Evolutionary conservation across 1,140 invertebrate genomes (phyloP).

Genomic region (Melitaea cinxia): DNA sequence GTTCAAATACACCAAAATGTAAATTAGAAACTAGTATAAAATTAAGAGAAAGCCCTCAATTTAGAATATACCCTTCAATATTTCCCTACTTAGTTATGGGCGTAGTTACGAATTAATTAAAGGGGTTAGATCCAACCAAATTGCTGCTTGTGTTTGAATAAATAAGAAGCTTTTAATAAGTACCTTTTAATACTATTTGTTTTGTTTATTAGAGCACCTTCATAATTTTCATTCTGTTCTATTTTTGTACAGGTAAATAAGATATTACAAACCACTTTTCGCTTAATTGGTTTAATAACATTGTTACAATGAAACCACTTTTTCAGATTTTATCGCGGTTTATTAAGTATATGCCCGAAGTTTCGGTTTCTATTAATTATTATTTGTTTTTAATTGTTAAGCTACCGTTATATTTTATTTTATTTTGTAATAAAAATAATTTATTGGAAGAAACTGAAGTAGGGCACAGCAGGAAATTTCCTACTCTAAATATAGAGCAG

Average conservation of each 20-base stretch:
- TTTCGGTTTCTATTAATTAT: no score
- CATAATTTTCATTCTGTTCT: background rate
- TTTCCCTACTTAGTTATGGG: conserved; percentile 28
- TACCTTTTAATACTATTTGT: background rate
- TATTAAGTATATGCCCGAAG: no score
- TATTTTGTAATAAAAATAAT: no score
- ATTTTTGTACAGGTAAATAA: background rate
- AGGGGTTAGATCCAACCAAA: conserved; percentile 26
- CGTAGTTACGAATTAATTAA: conserved; percentile 24
- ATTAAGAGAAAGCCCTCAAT: conserved; percentile 16
- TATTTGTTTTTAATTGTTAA: no score
- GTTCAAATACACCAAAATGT: background rate
- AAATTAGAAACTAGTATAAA: conserved; percentile 12
- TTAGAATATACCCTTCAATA: conserved; percentile 26
- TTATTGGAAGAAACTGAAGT: no score
- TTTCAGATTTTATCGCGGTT: no score
- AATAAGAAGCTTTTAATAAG: conserved; percentile 11
- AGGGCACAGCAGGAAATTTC: no score
- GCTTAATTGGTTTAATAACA: no score
- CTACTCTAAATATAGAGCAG: no score
- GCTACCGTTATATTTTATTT: no score
- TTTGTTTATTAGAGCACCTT: background rate
- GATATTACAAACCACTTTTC: no score
- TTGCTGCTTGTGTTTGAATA: conserved; percentile 23
- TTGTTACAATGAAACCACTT: no score